A percentile compares a stretch with the other conserved stretches of the same genome.
phyloP scores from a whole-genome alignment of 2,113 vertebrate species.

The Fulmarus glacialis region DNA sequence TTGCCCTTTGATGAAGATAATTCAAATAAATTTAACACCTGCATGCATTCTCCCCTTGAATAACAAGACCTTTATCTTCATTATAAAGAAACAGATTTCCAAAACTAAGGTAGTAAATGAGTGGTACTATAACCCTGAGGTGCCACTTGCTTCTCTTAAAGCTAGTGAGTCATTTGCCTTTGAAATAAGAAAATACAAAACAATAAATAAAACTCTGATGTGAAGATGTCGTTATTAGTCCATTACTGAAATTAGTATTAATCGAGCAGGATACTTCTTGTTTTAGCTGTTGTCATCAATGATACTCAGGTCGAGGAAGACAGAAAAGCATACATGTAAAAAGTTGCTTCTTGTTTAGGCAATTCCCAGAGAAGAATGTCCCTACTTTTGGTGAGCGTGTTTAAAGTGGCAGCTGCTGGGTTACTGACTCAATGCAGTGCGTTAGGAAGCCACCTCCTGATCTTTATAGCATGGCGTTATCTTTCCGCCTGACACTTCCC shows the following conservation, averaged over 20 bases:
- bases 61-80: neutral
- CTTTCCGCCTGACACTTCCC: neutral
- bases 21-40: neutral
- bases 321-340: neutral
- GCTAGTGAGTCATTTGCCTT: neutral
- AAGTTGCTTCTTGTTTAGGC: neutral
- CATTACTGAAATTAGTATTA: neutral
- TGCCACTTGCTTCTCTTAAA: neutral
- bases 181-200: neutral
- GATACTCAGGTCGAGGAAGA: neutral
- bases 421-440: neutral
- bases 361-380: neutral
- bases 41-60: neutral
- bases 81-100: neutral
- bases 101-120: neutral
- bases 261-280: fast-evolving
- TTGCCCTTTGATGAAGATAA: neutral
- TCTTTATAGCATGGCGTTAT: fast-evolving
- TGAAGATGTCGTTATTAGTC: neutral
- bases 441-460: neutral
- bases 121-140: neutral
- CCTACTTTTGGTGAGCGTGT: neutral
- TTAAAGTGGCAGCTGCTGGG: neutral
- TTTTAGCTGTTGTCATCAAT: neutral
- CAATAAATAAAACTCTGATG: neutral